phyloP scores from a whole-genome alignment of 2,797 vertebrate genomes.

The Enteromius thamalakanensis region DNA sequence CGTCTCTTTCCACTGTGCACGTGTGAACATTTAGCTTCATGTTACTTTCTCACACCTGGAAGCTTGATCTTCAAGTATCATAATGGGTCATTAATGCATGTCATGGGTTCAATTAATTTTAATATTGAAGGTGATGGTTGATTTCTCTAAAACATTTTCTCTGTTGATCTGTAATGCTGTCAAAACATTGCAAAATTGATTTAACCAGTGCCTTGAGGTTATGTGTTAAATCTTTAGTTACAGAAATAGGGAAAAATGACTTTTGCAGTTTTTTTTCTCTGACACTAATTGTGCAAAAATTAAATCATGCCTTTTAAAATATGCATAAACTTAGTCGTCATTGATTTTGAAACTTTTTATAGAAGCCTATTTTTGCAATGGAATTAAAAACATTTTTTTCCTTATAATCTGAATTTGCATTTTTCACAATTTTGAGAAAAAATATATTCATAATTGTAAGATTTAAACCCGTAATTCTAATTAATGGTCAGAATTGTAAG shows the following conservation, averaged over 20 bases:
- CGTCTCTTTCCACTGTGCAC: constrained; percentile 22
- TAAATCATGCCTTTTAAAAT: background rate
- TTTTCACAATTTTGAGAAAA: background rate
- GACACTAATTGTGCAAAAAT: background rate
- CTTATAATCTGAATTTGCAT: background rate
- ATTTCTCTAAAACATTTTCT: background rate
- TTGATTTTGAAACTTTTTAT: background rate
- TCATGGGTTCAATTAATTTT: background rate
- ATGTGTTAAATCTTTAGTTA: background rate
- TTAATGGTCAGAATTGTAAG: background rate
- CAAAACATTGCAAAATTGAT: background rate
- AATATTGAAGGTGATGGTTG: background rate
- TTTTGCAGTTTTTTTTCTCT: background rate
- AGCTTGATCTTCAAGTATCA: constrained; percentile 9
- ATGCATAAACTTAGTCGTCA: background rate
- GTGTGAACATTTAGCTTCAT: constrained; percentile 19
- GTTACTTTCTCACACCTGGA: constrained; percentile 27
- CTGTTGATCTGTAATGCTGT: background rate
- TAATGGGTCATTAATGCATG: background rate
- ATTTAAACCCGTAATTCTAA: background rate
- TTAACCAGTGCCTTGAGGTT: background rate
- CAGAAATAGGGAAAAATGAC: background rate
- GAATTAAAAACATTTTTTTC: background rate
- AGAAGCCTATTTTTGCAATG: background rate
- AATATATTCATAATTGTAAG: background rate